phyloP scores from a whole-genome alignment of 2,113 vertebrate species.

The Calidris pygmaea region DNA sequence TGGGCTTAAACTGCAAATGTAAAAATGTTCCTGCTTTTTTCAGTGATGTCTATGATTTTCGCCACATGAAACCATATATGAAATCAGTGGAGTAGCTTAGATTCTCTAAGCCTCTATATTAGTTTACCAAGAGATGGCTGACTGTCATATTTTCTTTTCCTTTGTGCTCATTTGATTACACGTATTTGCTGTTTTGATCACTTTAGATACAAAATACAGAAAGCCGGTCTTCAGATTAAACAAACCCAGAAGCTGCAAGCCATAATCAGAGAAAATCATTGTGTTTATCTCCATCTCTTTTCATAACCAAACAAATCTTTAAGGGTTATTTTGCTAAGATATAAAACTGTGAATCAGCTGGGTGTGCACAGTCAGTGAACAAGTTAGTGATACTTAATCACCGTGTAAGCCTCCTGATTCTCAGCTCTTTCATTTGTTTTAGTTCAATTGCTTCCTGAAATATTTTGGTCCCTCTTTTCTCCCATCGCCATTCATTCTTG shows the following conservation, averaged over 20 bases:
- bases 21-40: not conserved
- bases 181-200: not conserved
- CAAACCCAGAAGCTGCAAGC: not conserved
- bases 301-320: not conserved
- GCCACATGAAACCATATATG: not conserved
- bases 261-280: not conserved
- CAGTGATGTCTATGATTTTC: not conserved
- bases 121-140: not conserved
- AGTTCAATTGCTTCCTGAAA: not conserved
- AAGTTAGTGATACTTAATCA: not conserved
- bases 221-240: not conserved
- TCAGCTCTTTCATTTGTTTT: not conserved
- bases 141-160: not conserved
- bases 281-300: not conserved
- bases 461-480: not conserved
- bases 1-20: not conserved
- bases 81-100: not conserved
- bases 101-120: not conserved
- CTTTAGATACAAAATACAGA: not conserved
- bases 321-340: not conserved
- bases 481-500: not conserved
- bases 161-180: not conserved
- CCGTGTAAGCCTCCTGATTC: not conserved
- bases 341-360: not conserved
- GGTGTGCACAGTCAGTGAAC: not conserved